These are phyloP conservation scores for Triops cancriformis DNA, from an alignment of 1,140 invertebrate species.

Conservation along the genomic window DNA sequence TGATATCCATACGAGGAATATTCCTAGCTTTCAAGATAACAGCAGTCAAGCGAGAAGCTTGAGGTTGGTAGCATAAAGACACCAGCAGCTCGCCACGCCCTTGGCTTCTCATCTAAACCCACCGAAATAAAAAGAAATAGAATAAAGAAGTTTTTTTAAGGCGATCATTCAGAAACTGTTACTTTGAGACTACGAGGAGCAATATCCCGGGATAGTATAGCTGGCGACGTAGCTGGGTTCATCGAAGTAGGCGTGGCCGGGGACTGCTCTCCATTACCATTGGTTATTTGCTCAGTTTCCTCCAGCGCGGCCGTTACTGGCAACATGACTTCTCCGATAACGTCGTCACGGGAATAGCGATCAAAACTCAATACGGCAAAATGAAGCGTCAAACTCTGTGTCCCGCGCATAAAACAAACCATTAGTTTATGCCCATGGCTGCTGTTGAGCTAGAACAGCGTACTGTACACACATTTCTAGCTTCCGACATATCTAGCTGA, in stretches of 20 bases:
- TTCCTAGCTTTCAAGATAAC: constrained; percentile 88
- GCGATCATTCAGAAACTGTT: constrained; percentile 30
- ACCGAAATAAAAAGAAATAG: constrained; percentile 19
- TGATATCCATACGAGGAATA: constrained; percentile 90
- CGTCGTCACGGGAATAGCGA: constrained; percentile 91
- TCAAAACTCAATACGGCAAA: constrained; percentile 95
- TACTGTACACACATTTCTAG: too few relatives aligned
- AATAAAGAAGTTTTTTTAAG: background rate
- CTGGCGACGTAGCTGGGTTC: constrained; percentile 33
- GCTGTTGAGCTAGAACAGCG: too few relatives aligned
- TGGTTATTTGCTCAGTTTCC: constrained; percentile 48
- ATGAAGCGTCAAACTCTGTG: constrained; percentile 73
- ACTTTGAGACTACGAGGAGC: constrained; percentile 78
- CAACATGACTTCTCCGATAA: constrained; percentile 91
- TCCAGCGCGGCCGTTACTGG: constrained; percentile 63
- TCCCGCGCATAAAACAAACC: constrained; percentile 25
- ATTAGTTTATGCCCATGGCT: too few relatives aligned
- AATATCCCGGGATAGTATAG: constrained; percentile 63
- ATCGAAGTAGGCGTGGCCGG: constrained; percentile 34
- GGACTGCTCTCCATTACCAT: constrained; percentile 21
- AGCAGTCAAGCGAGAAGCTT: constrained; percentile 75
- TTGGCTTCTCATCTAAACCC: constrained; percentile 66
- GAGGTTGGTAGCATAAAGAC: constrained; percentile 89
- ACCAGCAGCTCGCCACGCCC: constrained; percentile 82
- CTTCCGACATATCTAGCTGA: too few relatives aligned